phyloP scores from a whole-genome alignment of 2,113 vertebrate genomes.

The Papio anubis region DNA sequence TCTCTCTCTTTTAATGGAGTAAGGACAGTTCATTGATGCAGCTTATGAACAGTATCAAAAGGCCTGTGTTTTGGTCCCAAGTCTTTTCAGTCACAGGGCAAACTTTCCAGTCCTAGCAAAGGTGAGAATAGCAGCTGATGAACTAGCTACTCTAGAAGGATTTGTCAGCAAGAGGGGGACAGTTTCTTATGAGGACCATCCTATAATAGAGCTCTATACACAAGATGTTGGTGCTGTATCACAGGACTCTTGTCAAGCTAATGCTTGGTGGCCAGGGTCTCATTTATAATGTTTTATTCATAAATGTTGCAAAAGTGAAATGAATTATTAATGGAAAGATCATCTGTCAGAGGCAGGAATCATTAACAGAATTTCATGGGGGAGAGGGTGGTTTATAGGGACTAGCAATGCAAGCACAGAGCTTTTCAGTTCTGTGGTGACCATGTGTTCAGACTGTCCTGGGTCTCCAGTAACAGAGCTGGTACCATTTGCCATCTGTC shows the following conservation, averaged over 20 bases:
- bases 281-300: conserved; percentile 41
- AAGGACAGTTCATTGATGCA: background rate
- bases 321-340: conserved; percentile 52
- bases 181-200: background rate
- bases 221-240: background rate
- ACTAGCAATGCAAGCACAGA: background rate
- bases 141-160: background rate
- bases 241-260: background rate
- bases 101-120: background rate
- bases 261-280: conserved; percentile 9
- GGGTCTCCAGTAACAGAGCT: background rate
- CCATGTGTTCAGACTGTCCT: background rate
- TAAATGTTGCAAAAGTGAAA: conserved; percentile 49
- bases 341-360: conserved; percentile 32
- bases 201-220: background rate
- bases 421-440: background rate
- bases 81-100: conserved; percentile 10
- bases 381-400: background rate
- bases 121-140: background rate
- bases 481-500: background rate
- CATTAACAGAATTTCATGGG: background rate
- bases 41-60: background rate
- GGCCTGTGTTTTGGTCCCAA: background rate
- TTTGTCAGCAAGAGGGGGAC: background rate
- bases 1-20: background rate